Percentiles rank a stretch among this genome's conserved stretches.
phyloP scores from a whole-genome alignment of 2,113 vertebrate species.

The Eclectus roratus region DNA sequence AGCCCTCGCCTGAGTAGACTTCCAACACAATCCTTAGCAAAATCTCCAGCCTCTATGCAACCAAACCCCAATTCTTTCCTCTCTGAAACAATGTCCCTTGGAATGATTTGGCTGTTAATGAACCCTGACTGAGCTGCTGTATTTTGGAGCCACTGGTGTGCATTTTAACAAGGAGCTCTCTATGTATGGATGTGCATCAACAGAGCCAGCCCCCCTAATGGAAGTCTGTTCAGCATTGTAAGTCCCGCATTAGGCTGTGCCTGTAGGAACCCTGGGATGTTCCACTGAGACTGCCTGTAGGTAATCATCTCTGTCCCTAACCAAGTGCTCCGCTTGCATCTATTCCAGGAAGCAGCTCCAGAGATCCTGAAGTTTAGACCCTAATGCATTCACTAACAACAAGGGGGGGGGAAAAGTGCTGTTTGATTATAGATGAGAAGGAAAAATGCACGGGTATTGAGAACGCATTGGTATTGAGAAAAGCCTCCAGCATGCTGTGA shows the following conservation, averaged over 20 bases:
- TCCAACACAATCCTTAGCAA: not conserved
- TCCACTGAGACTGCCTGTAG: not conserved
- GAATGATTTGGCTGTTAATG: slow-evolving; percentile 16
- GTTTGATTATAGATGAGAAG: not conserved
- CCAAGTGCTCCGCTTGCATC: not conserved
- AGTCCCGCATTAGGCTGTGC: slow-evolving; percentile 34
- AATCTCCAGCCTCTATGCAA: not conserved
- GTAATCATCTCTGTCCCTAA: slow-evolving; percentile 25
- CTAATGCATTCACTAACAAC: not conserved
- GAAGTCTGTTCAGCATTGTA: slow-evolving; percentile 42
- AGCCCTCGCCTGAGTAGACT: accelerated
- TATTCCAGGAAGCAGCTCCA: not conserved
- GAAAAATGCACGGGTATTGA: not conserved
- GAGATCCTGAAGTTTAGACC: not conserved
- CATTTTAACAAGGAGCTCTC: slow-evolving; percentile 40
- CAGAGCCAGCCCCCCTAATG: not conserved
- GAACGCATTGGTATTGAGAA: not conserved
- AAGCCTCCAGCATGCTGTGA: not conserved
- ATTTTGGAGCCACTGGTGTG: not conserved
- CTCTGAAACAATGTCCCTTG: slow-evolving; percentile 25
- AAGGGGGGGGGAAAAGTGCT: not conserved
- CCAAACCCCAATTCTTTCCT: not conserved
- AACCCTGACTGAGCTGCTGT: slow-evolving; percentile 16
- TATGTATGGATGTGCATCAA: not conserved
- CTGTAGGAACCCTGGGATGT: not conserved